Conservation (phyloP, 2,888 invertebrate genomes). For the Holacanthella duospinosa region DNA sequence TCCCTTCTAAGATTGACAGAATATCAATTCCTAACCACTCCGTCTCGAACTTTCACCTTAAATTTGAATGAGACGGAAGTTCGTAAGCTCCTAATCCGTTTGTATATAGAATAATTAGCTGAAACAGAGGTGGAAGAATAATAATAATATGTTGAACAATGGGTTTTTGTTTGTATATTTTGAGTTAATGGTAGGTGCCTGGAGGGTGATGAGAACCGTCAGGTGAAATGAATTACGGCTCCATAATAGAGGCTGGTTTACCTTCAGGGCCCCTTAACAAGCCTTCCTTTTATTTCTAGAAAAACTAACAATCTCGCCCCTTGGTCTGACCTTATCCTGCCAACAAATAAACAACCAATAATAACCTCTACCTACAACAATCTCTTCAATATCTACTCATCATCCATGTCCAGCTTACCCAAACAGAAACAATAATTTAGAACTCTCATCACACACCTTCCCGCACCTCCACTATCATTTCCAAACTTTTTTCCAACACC, state of each 20-base stretch:
- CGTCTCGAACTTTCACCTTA: no score
- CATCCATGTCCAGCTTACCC: not conserved
- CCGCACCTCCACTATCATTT: no score
- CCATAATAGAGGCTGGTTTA: conserved; percentile 37
- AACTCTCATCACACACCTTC: not conserved
- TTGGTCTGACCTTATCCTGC: conserved; percentile 36
- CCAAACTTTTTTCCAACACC: not conserved
- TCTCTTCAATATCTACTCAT: not conserved
- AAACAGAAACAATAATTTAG: not conserved
- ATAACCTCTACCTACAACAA: not conserved
- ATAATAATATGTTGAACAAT: conserved; percentile 37
- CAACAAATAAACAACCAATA: not conserved
- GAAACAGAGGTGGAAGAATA: conserved; percentile 32
- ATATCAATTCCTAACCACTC: no score
- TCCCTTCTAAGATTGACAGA: no score
- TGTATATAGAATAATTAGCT: not conserved
- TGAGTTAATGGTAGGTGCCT: conserved; percentile 31
- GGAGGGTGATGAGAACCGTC: conserved; percentile 33
- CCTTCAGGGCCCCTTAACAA: conserved; percentile 37
- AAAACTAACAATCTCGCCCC: conserved; percentile 39
- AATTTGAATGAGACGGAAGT: no score
- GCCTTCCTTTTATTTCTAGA: conserved; percentile 21
- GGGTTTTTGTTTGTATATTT: conserved; percentile 23
- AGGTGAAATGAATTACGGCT: conserved; percentile 38
- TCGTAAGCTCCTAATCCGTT: no score